Conservation (phyloP, 2,113 vertebrate genomes). For the Bostrychus sinensis region DNA sequence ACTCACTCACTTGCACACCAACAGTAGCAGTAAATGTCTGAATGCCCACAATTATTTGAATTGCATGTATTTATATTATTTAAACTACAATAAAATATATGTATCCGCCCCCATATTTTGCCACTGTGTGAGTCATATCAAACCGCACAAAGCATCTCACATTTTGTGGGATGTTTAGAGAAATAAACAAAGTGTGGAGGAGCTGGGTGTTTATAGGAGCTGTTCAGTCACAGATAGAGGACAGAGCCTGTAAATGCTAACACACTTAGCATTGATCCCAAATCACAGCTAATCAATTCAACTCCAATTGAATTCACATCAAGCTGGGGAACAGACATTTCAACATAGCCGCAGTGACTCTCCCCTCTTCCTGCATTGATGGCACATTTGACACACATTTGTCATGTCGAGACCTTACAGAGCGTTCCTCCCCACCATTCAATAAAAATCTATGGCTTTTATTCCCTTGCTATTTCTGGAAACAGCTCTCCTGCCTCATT, state of each 20-base stretch:
- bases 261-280: constrained; percentile 63
- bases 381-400: constrained; percentile 63
- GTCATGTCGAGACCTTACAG: constrained; percentile 60
- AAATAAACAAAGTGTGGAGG: background rate
- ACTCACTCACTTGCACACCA: too few species aligned
- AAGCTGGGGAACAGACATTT: constrained; percentile 43
- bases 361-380: constrained; percentile 46
- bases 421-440: constrained; percentile 57
- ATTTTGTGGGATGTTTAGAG: background rate
- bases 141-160: constrained; percentile 6
- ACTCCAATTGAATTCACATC: constrained; percentile 68
- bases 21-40: background rate
- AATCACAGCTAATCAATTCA: constrained; percentile 70
- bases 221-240: constrained; percentile 22
- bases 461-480: constrained; percentile 34
- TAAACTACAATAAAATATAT: constrained; percentile 2
- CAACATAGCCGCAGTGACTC: constrained; percentile 41
- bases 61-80: background rate
- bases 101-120: constrained; percentile 5
- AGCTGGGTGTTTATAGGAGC: constrained; percentile 8
- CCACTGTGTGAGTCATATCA: constrained; percentile 10
- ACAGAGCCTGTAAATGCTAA: constrained; percentile 44
- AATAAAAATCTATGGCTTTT: constrained; percentile 52
- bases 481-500: constrained; percentile 46
- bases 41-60: background rate